phyloP scores from a whole-genome alignment of 2,113 vertebrate genomes.

The Thamnaconus septentrionalis region DNA sequence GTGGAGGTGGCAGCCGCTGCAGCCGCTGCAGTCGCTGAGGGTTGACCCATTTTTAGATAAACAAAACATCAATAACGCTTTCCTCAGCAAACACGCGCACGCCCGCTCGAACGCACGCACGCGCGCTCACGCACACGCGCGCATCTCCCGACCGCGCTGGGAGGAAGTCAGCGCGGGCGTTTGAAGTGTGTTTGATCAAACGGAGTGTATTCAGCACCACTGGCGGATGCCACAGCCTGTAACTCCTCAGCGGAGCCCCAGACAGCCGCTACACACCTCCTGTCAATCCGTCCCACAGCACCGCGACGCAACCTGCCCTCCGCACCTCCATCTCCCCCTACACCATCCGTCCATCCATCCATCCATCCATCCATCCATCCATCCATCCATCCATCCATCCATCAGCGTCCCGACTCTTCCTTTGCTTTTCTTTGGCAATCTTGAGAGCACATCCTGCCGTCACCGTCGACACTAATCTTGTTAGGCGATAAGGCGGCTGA shows the following conservation, averaged over 20 bases:
- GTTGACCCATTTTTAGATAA: conserved; percentile 65
- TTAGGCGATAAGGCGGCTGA: conserved; percentile 30
- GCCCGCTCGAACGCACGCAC: background rate
- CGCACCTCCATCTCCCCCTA: conserved; percentile 32
- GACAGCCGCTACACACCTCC: conserved; percentile 54
- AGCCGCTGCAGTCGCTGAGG: conserved; percentile 27
- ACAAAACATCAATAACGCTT: conserved; percentile 55
- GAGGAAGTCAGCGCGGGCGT: conserved; percentile 60
- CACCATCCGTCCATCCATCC: too few relatives aligned
- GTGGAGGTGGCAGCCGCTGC: background rate
- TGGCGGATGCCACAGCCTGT: conserved; percentile 57
- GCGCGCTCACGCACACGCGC: background rate
- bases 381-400: too few relatives aligned
- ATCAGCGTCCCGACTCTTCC: too few relatives aligned
- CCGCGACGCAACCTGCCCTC: conserved; percentile 33
- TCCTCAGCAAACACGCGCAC: conserved; percentile 45
- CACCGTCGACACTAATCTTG: conserved; percentile 44
- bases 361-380: too few relatives aligned
- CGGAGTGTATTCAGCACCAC: conserved; percentile 67
- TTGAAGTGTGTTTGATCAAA: conserved; percentile 77
- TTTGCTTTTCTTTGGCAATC: too few relatives aligned
- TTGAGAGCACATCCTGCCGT: conserved; percentile 6
- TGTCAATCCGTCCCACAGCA: conserved; percentile 47
- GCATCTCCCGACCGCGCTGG: conserved; percentile 20
- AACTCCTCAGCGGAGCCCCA: conserved; percentile 53